These are phyloP conservation scores for Furcifer pardalis DNA, from an alignment of 2,797 vertebrate species.

Conservation along the genomic window DNA sequence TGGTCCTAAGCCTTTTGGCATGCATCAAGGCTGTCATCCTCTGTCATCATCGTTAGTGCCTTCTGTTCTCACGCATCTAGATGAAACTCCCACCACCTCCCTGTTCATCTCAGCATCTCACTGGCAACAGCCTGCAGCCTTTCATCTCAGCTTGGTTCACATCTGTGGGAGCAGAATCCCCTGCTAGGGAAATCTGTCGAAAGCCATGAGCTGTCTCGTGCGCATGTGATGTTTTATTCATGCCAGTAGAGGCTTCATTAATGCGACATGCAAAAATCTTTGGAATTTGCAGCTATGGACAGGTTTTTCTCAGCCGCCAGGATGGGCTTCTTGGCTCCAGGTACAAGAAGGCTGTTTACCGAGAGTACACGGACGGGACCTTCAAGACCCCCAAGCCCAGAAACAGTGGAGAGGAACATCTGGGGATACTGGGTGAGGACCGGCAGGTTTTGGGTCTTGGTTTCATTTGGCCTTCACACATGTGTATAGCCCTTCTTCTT, in stretches of 20 bases:
- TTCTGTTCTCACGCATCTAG: background rate
- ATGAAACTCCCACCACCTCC: too few relatives aligned
- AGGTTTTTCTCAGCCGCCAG: slow-evolving; percentile 73
- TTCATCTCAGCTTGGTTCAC: background rate
- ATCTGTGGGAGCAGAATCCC: background rate
- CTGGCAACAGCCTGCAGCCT: accelerated
- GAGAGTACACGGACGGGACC: slow-evolving; percentile 77
- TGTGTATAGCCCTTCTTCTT: background rate
- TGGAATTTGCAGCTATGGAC: slow-evolving; percentile 71
- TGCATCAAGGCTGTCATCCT: background rate
- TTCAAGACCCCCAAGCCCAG: slow-evolving; percentile 71
- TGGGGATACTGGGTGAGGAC: slow-evolving; percentile 78
- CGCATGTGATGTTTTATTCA: slow-evolving; percentile 1
- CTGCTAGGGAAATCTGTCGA: background rate
- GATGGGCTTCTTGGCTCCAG: slow-evolving; percentile 75
- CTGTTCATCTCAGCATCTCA: background rate
- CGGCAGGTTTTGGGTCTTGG: background rate
- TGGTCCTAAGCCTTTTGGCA: too few relatives aligned
- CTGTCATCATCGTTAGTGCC: too few relatives aligned
- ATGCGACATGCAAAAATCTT: slow-evolving; percentile 40
- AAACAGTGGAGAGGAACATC: slow-evolving; percentile 66
- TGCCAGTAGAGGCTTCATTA: background rate
- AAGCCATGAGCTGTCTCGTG: background rate
- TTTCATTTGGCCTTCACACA: background rate
- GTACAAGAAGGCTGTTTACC: slow-evolving; percentile 81